Conservation (phyloP, 2,797 vertebrate genomes). For the Serranus cabrilla region DNA sequence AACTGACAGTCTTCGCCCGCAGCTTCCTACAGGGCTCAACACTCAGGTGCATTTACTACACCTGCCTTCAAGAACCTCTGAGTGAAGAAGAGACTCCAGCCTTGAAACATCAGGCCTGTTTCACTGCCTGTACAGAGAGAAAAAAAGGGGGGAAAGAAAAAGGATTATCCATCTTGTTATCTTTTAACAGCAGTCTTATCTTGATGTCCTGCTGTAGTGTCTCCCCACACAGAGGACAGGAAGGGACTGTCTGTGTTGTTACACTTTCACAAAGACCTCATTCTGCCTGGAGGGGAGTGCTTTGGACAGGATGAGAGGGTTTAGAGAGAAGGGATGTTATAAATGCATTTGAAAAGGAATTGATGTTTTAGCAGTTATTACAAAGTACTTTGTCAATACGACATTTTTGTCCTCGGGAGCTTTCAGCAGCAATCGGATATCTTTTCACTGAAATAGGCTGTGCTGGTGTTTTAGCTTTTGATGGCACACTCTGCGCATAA, state of each 20-base stretch:
- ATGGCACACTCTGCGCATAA: slow-evolving; percentile 16
- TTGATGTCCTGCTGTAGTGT: slow-evolving; percentile 79
- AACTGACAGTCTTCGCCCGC: slow-evolving; percentile 75
- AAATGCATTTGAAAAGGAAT: slow-evolving; percentile 77
- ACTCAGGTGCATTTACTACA: slow-evolving; percentile 77
- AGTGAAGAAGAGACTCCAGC: slow-evolving; percentile 57
- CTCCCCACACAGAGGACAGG: slow-evolving; percentile 71
- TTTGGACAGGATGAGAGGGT: slow-evolving; percentile 68
- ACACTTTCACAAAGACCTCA: slow-evolving; percentile 70
- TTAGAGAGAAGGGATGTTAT: slow-evolving; percentile 56
- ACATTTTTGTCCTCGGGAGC: slow-evolving; percentile 54
- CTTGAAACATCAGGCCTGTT: slow-evolving; percentile 54
- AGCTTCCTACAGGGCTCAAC: slow-evolving; percentile 75
- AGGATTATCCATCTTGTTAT: slow-evolving; percentile 78
- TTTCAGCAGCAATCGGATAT: slow-evolving; percentile 63
- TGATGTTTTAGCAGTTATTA: slow-evolving; percentile 75
- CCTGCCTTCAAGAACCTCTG: slow-evolving; percentile 68
- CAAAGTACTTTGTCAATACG: slow-evolving; percentile 63
- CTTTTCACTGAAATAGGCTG: slow-evolving; percentile 51
- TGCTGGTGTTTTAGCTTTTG: slow-evolving; percentile 22
- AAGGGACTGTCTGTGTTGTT: slow-evolving; percentile 73
- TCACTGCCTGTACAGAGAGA: slow-evolving; percentile 33
- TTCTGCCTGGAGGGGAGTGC: slow-evolving; percentile 55
- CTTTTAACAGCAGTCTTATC: slow-evolving; percentile 81
- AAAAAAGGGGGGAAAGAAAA: slow-evolving; percentile 39